Conservation (phyloP, 2,888 invertebrate genomes). For the Arrhopalites spinosus region DNA sequence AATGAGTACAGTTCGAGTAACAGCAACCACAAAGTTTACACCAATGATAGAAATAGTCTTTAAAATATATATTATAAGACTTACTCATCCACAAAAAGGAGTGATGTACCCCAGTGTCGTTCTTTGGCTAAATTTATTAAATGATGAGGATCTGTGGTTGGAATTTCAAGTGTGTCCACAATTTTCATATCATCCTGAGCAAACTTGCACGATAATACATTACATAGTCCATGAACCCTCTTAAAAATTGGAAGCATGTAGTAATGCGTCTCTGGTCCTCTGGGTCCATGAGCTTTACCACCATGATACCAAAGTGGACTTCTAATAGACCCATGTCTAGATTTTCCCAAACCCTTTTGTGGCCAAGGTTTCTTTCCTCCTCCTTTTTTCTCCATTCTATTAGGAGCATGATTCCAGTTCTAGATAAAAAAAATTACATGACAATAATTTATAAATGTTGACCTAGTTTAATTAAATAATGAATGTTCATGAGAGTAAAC, state of each 20-base stretch:
- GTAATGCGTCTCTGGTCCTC: slow-evolving; percentile 87
- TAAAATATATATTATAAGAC: slow-evolving; percentile 57
- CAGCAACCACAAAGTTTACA: background rate
- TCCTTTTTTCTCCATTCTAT: slow-evolving; percentile 82
- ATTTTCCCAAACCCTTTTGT: slow-evolving; percentile 89
- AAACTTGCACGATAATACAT: slow-evolving; percentile 85
- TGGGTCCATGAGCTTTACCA: slow-evolving; percentile 85
- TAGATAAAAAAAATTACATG: background rate
- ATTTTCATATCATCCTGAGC: slow-evolving; percentile 93
- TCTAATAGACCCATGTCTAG: slow-evolving; percentile 89
- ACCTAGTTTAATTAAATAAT: background rate
- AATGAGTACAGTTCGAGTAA: background rate
- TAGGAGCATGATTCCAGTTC: slow-evolving; percentile 77
- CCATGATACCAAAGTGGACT: slow-evolving; percentile 84
- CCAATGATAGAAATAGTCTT: background rate
- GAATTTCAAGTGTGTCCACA: slow-evolving; percentile 83
- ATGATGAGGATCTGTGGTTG: slow-evolving; percentile 77
- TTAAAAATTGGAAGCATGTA: slow-evolving; percentile 86
- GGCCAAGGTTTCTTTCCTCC: slow-evolving; percentile 96
- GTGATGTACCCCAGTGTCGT: slow-evolving; percentile 95
- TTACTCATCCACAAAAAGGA: slow-evolving; percentile 89
- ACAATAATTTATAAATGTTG: background rate
- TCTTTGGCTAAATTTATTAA: slow-evolving; percentile 78
- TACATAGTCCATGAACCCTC: slow-evolving; percentile 78
- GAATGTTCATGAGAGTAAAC: background rate